A percentile compares a stretch with the other conserved stretches of the same genome.
These are phyloP conservation scores for Isichthys henryi DNA, from an alignment of 2,113 vertebrate species.

Conservation along the genomic window DNA sequence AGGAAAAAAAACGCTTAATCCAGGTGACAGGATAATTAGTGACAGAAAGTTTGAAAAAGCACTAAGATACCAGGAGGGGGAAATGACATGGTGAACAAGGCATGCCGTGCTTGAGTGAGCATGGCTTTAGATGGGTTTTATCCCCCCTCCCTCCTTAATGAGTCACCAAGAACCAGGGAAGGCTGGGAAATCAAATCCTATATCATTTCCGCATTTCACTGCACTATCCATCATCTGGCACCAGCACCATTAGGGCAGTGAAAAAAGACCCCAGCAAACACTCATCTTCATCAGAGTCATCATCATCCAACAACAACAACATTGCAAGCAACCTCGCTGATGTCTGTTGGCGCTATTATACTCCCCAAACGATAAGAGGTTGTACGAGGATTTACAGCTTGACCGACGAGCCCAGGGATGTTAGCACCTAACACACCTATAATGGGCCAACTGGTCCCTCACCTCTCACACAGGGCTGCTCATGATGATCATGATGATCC, in stretches of 20 bases:
- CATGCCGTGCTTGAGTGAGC: background rate
- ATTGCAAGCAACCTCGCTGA: background rate
- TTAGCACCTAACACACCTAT: background rate
- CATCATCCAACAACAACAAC: background rate
- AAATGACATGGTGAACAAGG: background rate
- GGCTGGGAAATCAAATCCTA: background rate
- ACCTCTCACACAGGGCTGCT: background rate
- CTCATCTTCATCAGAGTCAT: background rate
- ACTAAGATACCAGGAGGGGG: constrained; percentile 18
- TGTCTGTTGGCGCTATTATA: background rate
- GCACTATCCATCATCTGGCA: background rate
- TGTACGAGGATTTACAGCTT: background rate
- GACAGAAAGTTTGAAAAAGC: constrained; percentile 24
- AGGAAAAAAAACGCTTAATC: constrained; percentile 8
- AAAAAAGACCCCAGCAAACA: background rate
- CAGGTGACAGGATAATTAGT: constrained; percentile 35
- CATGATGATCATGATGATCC: no score
- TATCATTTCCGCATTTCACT: background rate
- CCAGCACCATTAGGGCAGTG: background rate
- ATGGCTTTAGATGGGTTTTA: background rate
- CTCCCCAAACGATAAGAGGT: background rate
- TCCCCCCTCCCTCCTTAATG: background rate
- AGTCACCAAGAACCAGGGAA: background rate
- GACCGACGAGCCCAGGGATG: background rate
- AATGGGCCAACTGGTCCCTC: background rate